Evolutionary conservation across 2,888 invertebrate genomes (phyloP).

Genomic region (Temnothorax rugatulus): DNA sequence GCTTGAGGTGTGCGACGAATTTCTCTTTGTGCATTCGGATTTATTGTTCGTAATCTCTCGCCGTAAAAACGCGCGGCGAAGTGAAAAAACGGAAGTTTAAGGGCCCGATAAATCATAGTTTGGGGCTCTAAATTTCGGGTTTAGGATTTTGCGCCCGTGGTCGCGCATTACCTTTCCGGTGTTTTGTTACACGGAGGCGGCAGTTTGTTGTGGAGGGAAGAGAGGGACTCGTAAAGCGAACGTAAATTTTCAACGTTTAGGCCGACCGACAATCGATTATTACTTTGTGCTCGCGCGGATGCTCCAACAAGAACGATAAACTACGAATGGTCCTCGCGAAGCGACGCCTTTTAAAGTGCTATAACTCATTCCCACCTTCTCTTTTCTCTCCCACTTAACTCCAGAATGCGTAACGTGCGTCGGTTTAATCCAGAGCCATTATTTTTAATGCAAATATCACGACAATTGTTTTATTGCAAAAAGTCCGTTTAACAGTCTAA

Average conservation of each 20-base stretch:
- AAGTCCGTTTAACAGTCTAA: not conserved
- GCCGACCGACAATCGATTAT: conserved; percentile 78
- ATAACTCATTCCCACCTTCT: conserved; percentile 73
- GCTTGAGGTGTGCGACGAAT: conserved; percentile 40
- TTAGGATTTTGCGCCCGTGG: conserved; percentile 48
- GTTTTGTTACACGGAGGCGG: conserved; percentile 36
- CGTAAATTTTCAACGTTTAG: conserved; percentile 79
- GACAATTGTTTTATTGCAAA: conserved; percentile 10
- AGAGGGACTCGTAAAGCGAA: conserved; percentile 73
- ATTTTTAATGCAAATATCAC: conserved; percentile 19
- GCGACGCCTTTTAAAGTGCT: conserved; percentile 78
- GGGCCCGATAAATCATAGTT: conserved; percentile 67
- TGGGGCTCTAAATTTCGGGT: conserved; percentile 62
- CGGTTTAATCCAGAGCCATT: conserved; percentile 24
- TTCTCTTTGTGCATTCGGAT: conserved; percentile 54
- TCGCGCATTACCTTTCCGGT: conserved; percentile 23
- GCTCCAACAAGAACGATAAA: conserved; percentile 72
- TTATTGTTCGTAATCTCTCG: conserved; percentile 60
- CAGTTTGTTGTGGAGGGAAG: conserved; percentile 22
- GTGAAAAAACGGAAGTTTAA: conserved; percentile 61
- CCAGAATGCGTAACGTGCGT: conserved; percentile 62
- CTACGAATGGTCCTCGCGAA: conserved; percentile 72
- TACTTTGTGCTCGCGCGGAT: conserved; percentile 73
- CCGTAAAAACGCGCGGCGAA: conserved; percentile 43
- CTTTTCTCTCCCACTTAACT: conserved; percentile 23